Evolutionary conservation across 2,797 vertebrate species (phyloP).

Genomic region (Hirundo rustica): DNA sequence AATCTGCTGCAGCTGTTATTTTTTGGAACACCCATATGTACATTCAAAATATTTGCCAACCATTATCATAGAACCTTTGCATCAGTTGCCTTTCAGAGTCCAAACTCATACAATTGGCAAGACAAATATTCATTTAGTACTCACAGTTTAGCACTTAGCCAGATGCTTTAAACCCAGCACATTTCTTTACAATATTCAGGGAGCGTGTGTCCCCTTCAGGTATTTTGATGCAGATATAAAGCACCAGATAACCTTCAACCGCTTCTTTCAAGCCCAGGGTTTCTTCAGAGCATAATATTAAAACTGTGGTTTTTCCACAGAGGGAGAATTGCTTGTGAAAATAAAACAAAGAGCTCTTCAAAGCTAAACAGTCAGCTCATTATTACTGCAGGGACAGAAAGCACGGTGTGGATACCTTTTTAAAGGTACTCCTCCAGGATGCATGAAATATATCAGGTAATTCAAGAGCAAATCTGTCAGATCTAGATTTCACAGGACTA

Average conservation of each 20-base stretch:
- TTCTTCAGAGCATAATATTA: neutral
- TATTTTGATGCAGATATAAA: neutral
- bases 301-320: neutral
- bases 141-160: neutral
- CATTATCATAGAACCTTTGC: neutral
- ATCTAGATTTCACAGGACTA: neutral
- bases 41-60: neutral
- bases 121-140: neutral
- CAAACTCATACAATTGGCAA: neutral
- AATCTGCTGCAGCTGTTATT: neutral
- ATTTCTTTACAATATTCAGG: neutral
- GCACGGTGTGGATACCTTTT: neutral
- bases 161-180: neutral
- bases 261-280: neutral
- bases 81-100: neutral
- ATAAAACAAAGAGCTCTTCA: neutral
- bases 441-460: neutral
- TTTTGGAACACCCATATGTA: neutral
- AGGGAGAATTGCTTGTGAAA: neutral
- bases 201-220: neutral
- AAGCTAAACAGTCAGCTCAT: neutral
- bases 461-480: neutral
- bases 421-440: neutral
- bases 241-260: neutral
- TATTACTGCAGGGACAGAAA: neutral